phyloP scores from a whole-genome alignment of 2,797 vertebrate species.

The Scolopax rusticola region DNA sequence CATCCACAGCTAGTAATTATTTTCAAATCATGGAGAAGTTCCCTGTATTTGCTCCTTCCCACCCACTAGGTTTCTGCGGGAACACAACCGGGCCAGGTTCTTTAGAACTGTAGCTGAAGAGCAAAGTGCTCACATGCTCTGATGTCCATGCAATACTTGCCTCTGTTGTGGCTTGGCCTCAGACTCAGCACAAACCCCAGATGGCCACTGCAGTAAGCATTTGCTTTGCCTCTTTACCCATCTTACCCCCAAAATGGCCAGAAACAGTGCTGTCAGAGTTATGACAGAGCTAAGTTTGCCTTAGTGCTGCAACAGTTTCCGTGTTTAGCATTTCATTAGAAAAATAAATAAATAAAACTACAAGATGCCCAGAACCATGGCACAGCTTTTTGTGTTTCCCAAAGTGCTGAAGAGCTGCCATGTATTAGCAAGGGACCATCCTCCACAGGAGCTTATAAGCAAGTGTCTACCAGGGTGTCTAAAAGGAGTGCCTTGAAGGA shows the following conservation, averaged over 20 bases:
- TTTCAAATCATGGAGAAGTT: neutral
- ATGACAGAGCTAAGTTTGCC: neutral
- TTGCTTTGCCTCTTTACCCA: neutral
- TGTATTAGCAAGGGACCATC: neutral
- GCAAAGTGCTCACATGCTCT: neutral
- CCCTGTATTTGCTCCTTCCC: neutral
- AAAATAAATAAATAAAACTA: neutral
- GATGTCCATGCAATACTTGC: neutral
- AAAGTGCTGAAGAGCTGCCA: neutral
- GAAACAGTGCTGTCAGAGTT: neutral
- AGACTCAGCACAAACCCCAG: neutral
- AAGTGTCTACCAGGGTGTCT: rapidly evolving
- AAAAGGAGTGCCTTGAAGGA: neutral
- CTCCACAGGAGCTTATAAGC: neutral
- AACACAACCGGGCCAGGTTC: neutral
- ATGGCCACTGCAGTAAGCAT: rapidly evolving
- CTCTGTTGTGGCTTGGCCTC: neutral
- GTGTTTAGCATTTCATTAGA: neutral
- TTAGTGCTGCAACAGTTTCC: neutral
- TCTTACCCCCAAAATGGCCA: neutral
- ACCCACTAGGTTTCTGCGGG: neutral
- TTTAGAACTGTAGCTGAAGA: slow-evolving; percentile 17
- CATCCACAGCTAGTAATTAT: slow-evolving; percentile 24
- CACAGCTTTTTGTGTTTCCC: neutral
- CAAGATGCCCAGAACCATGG: neutral